These are phyloP conservation scores for Eupsilia transversa DNA, from an alignment of 2,888 invertebrate species.

Conservation along the genomic window DNA sequence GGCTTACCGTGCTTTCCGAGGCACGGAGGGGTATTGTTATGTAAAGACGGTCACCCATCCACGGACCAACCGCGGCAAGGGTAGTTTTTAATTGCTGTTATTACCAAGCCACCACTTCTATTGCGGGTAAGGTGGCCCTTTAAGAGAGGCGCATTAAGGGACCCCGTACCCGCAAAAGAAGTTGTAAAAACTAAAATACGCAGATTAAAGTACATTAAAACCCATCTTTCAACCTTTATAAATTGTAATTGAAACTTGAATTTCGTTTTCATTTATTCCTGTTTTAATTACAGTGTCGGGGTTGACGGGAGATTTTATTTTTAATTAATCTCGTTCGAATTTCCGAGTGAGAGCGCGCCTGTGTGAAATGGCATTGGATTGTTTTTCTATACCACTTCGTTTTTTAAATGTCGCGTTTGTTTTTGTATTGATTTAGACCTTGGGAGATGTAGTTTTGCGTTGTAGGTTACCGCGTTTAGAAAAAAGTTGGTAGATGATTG, in stretches of 20 bases:
- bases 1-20: background rate
- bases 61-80: background rate
- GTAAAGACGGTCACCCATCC: background rate
- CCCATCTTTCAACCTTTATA: constrained; percentile 69
- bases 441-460: background rate
- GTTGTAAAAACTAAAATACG: constrained; percentile 71
- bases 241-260: constrained; percentile 76
- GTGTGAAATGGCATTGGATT: constrained; percentile 71
- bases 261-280: constrained; percentile 79
- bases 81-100: no score
- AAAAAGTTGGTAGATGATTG: background rate
- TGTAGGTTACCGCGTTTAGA: constrained; percentile 4
- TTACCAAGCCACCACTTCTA: background rate
- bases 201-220: constrained; percentile 66
- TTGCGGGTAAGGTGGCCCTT: no score
- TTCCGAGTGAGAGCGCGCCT: constrained; percentile 64
- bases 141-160: no score
- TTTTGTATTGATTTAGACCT: constrained; percentile 17
- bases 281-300: constrained; percentile 78
- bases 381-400: constrained; percentile 62
- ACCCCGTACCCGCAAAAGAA: constrained; percentile 54
- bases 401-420: constrained; percentile 25
- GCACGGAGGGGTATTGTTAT: background rate
- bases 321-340: constrained; percentile 81
- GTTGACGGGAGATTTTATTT: constrained; percentile 79